Percentiles rank a stretch among this genome's conserved stretches.
Evolutionary conservation across 35 echinoderm and acorn worm species (phyloP).

Genomic region (Lytechinus variegatus): DNA sequence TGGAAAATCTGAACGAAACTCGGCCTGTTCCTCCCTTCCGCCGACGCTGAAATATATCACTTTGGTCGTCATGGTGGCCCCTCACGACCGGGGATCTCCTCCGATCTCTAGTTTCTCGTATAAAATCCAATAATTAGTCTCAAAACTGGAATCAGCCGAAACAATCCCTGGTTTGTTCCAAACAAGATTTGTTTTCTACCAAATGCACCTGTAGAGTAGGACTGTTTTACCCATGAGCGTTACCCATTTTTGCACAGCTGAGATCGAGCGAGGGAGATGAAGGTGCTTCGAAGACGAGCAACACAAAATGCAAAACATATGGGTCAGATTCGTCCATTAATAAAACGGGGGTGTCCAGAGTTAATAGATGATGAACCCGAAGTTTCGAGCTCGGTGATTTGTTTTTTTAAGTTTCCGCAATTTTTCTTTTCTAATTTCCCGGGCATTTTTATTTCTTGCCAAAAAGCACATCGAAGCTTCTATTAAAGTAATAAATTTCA

Average conservation of each 20-base stretch:
- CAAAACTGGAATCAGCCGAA: constrained; percentile 21
- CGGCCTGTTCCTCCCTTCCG: constrained; percentile 91
- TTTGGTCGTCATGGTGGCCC: constrained; percentile 85
- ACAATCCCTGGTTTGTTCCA: not conserved
- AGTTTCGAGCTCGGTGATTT: no score
- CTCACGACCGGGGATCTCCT: constrained; percentile 21
- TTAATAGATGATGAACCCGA: not conserved
- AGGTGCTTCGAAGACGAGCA: not conserved
- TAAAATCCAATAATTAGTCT: constrained; percentile 44
- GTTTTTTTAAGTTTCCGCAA: no score
- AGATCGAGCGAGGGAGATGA: not conserved
- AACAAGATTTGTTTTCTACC: not conserved
- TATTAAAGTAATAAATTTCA: no score
- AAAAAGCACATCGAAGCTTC: no score
- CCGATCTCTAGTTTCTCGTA: not conserved
- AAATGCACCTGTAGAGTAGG: not conserved
- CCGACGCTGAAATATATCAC: constrained; percentile 95
- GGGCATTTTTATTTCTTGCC: no score
- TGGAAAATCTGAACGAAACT: constrained; percentile 93
- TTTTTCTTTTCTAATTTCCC: no score
- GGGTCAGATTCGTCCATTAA: constrained; percentile 46
- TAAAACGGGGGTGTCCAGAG: not conserved
- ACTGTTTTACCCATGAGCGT: not conserved
- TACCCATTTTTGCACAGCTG: not conserved
- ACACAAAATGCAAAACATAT: constrained; percentile 39